Conservation (phyloP, 2,888 invertebrate genomes). For the Euproctis similis region DNA sequence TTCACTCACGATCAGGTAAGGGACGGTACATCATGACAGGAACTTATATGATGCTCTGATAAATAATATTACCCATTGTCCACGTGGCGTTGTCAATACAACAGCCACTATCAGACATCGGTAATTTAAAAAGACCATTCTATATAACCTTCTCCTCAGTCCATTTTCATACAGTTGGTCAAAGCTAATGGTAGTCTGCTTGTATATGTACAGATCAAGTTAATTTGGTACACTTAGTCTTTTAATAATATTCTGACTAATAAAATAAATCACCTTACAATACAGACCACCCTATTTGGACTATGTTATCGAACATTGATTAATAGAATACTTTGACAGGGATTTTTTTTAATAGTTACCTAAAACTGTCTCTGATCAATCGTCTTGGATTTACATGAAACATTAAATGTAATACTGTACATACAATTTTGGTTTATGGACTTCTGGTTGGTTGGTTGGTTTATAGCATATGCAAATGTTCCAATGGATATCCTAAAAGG, state of each 20-base stretch:
- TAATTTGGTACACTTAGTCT: conserved; percentile 29
- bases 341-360: conserved; percentile 57
- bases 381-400: no score
- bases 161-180: conserved; percentile 2
- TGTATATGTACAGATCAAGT: conserved; percentile 11
- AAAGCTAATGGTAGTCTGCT: conserved; percentile 1
- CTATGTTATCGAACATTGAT: conserved; percentile 65
- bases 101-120: conserved; percentile 42
- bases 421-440: no score
- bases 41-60: conserved; percentile 34
- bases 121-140: conserved; percentile 39
- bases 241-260: conserved; percentile 42
- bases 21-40: conserved; percentile 10
- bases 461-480: no score
- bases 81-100: conserved; percentile 44
- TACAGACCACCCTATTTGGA: conserved; percentile 62
- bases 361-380: conserved; percentile 42
- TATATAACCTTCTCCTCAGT: conserved; percentile 19
- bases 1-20: no score
- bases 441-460: no score
- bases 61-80: conserved; percentile 51
- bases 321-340: conserved; percentile 61
- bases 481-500: no score
- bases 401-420: no score
- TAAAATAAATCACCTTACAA: conserved; percentile 62